Conservation (phyloP, 2,113 vertebrate genomes). For the Odontophorus gujanensis region DNA sequence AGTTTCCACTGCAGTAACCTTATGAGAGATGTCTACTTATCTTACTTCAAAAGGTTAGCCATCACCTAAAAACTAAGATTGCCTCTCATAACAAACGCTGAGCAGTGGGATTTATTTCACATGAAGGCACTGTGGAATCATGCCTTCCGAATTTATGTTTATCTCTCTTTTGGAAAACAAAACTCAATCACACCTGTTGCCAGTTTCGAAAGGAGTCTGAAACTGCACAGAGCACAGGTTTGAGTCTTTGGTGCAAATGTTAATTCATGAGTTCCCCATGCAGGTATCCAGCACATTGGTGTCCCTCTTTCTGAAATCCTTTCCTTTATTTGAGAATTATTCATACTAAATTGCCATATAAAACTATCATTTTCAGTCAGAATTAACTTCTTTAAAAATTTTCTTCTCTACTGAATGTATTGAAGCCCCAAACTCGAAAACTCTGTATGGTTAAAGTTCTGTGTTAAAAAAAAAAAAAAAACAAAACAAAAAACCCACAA, state of each 20-base stretch:
- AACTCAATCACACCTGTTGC: not conserved
- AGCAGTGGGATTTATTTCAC: not conserved
- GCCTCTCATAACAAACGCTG: not conserved
- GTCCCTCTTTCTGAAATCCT: not conserved
- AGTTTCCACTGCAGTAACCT: not conserved
- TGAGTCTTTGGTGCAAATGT: not conserved
- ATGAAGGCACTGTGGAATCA: not conserved
- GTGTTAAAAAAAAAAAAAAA: not conserved
- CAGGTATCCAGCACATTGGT: not conserved
- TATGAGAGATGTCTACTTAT: not conserved
- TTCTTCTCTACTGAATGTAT: not conserved
- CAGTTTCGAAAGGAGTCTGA: not conserved
- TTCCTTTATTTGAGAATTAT: not conserved
- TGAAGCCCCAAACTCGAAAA: not conserved
- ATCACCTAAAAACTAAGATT: not conserved
- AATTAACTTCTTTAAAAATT: not conserved
- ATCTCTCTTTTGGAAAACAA: not conserved
- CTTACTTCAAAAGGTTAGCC: accelerated
- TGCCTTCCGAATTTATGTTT: not conserved
- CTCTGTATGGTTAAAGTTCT: not conserved
- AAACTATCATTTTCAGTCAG: not conserved
- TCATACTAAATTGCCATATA: accelerated
- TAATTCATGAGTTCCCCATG: not conserved
- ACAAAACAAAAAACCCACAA: not conserved
- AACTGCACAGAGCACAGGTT: not conserved